These are phyloP conservation scores for Drosophila merina DNA, from an alignment of 2,888 invertebrate species.

Conservation along the genomic window DNA sequence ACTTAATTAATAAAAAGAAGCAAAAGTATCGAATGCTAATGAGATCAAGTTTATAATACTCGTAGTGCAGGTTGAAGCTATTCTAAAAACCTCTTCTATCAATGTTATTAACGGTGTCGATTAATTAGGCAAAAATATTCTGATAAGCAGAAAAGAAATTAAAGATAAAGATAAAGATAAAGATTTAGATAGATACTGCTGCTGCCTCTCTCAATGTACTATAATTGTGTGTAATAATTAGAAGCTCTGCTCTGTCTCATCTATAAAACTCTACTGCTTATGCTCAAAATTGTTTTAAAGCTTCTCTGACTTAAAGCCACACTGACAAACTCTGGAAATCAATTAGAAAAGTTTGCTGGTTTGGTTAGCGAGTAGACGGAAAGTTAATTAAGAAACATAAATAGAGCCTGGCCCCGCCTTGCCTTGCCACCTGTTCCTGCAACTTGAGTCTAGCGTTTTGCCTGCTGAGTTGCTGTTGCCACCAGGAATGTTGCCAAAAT, in stretches of 20 bases:
- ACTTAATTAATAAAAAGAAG: slow-evolving; percentile 14
- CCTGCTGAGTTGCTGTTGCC: slow-evolving; percentile 39
- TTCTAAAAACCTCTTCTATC: slow-evolving; percentile 11
- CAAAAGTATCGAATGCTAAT: slow-evolving; percentile 73
- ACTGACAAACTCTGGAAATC: slow-evolving; percentile 12
- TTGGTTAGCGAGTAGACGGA: slow-evolving; percentile 58
- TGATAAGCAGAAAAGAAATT: too few species aligned
- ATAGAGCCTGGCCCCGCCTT: not conserved
- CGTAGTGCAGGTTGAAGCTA: slow-evolving; percentile 32
- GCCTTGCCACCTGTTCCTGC: too few species aligned
- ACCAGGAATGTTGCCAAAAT: not conserved
- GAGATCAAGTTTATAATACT: slow-evolving; percentile 52
- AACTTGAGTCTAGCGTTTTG: slow-evolving; percentile 30
- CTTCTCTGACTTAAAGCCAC: slow-evolving; percentile 29
- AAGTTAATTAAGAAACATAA: slow-evolving; percentile 9
- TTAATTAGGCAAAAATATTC: not conserved
- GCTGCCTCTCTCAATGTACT: slow-evolving; percentile 14
- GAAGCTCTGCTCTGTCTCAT: slow-evolving; percentile 22
- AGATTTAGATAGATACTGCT: not conserved
- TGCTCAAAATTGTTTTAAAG: slow-evolving; percentile 81
- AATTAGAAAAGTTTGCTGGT: slow-evolving; percentile 70
- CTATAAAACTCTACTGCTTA: slow-evolving; percentile 19
- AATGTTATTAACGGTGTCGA: slow-evolving; percentile 29
- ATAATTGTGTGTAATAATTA: slow-evolving; percentile 20
- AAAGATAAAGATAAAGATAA: too few species aligned